Evolutionary conservation across 2,113 vertebrate species (phyloP).

Genomic region (Grammomys surdaster): DNA sequence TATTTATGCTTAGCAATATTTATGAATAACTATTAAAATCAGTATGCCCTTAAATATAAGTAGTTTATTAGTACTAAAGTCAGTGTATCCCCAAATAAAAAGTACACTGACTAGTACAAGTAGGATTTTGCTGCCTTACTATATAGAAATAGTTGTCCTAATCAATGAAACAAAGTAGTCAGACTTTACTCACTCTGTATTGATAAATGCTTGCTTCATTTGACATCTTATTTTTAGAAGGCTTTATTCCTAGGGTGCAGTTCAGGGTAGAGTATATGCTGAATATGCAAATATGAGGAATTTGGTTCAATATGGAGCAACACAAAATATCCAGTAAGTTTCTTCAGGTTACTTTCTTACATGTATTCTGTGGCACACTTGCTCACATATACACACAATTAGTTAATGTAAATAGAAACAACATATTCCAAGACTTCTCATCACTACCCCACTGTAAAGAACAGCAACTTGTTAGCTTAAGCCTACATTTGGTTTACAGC

Average conservation of each 20-base stretch:
- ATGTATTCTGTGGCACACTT: too few species aligned
- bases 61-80: neutral
- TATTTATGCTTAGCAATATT: neutral
- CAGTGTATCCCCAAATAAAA: neutral
- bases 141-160: neutral
- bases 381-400: neutral
- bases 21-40: neutral
- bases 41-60: conserved; percentile 33
- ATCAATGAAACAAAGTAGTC: conserved; percentile 30
- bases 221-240: neutral
- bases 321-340: neutral
- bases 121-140: conserved; percentile 17
- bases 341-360: too few species aligned
- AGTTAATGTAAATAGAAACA: neutral
- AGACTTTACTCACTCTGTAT: neutral
- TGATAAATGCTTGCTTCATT: conserved; percentile 35
- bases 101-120: neutral
- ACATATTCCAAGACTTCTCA: neutral
- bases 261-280: neutral
- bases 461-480: conserved; percentile 35
- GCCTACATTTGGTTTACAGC: neutral
- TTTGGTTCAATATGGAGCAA: neutral
- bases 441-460: neutral
- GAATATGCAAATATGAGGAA: neutral
- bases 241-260: neutral